Evolutionary conservation across 2,888 invertebrate species (phyloP), one percentile per base, ranked within the genome.

Genomic region (Cremastobaeus sp.): DNA sequence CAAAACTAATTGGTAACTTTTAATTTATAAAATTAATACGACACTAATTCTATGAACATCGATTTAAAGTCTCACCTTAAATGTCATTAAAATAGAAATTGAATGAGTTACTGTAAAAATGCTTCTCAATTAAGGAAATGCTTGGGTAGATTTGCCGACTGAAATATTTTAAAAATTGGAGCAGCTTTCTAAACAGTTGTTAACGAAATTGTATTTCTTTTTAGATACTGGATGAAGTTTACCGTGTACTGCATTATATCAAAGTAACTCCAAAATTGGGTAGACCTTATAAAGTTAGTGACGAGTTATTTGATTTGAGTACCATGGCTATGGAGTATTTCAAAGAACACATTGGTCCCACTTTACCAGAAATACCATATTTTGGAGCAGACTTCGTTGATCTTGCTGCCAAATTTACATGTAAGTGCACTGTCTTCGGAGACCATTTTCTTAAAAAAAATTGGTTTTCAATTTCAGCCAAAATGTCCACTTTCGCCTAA

Each of bases 251-350:
- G 81, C 91, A 92, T 79, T 95, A 95, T 86, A 92, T 97, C 77
- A 93, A 94, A 89, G 92, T 91, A 77, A 95, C 94, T 77, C 92
- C 94, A 18, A 95, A 94, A 86, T 88, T 96, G 80, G 94, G 94
- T 76, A 91, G 96, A 83, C 96, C 97, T 41, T 97, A 95, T 88
- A 96, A 96, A 88, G 95, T 97, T 70, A 96, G 96, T 5, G 97
- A 97, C 89, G 97, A 97, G 88, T 89, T 97, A 64, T 96, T 96
- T 89, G 97, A 97, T 89, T 90, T 97, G 76, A 96, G 96, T 32
- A 96, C 96, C 32, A 97, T 97, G 97, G 97, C 97, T 28, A 97
- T 97, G 97, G 97, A 97, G 88, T 97, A 97, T 88, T 97, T 97
- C 88, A 96, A 96, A 87, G 97, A 97, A 88, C 93, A 94, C 82